Evolutionary conservation across 23 tunicate genomes (phyloP), one percentile per base, ranked within the genome.

Genomic region (Ciona savignyi): DNA sequence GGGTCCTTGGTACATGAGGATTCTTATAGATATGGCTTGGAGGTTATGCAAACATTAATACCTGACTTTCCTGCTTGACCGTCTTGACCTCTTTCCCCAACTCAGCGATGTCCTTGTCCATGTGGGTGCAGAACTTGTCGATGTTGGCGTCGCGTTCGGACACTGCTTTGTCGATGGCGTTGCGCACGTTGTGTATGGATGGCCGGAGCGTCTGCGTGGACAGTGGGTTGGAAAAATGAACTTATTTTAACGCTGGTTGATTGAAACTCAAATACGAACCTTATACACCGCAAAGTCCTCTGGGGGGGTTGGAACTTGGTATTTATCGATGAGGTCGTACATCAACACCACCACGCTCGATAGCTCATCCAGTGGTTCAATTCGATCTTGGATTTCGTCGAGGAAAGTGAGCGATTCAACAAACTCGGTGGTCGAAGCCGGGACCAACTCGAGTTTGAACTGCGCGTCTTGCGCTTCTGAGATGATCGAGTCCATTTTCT

Each of bases 51-150:
- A 42, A 42, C 56, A 42, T 42, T 42, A 42, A 0, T n/a, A 91
- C 97, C 97, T 95, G 99, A 61, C 95, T 74, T 56, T 95, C 99
- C 67, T 83, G 91, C 60, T 95, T 95, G 48, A 88, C 73, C 15
- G 80, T 70, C 72, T 85, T 88, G 23, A 95, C 91, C 80, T 95
- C 99, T 67, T 95, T 95, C 6, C 80, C 85, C 11, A 95, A 77
- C 63, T 88, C 96, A n/a, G 89, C 96, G 61, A 95, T 95, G 67
- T 95, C 99, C 67, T 95, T 95, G 62, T 95, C 96, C 65, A 95
- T 77, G 49, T 83, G 87, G 62, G 72, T 77, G 68, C 92, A 85
- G 67, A 95, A 84, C 62, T 95, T 95, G 32, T 88, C 92, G 70
- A 95, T 74, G 79, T 88, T 84, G 25, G 85, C 87, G 48, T 95